Evolutionary conservation across 2,888 invertebrate genomes (phyloP).

Genomic region (Glyphotaelius pellucidus): DNA sequence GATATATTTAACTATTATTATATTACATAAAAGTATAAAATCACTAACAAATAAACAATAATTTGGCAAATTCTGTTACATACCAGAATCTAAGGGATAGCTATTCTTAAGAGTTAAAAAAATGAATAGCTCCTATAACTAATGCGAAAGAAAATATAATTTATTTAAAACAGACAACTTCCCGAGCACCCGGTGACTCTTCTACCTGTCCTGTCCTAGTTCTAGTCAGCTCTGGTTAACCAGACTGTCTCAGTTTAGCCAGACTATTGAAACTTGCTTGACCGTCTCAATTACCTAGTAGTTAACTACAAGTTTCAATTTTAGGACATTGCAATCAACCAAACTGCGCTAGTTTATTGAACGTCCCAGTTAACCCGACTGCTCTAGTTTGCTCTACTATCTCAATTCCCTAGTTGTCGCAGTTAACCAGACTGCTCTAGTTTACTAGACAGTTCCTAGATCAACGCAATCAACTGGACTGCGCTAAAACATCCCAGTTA

Average conservation of each 20-base stretch:
- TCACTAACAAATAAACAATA: constrained; percentile 29
- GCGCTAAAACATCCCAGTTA: no score
- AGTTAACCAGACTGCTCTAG: no score
- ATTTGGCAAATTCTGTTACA: constrained; percentile 40
- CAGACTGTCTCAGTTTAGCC: neutral
- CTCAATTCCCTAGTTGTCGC: no score
- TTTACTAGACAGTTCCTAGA: no score
- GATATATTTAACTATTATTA: constrained; percentile 16
- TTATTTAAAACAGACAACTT: neutral
- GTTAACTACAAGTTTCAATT: neutral
- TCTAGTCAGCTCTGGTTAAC: neutral
- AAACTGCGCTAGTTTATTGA: neutral
- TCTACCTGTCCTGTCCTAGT: neutral
- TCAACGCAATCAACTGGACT: no score
- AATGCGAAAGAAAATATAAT: constrained; percentile 27
- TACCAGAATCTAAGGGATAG: constrained; percentile 11
- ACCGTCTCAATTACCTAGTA: neutral
- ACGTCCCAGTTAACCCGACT: neutral
- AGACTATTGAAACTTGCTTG: neutral
- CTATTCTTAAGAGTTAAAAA: constrained; percentile 5
- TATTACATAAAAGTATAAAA: constrained; percentile 46
- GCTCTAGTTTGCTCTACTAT: no score
- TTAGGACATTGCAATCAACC: neutral
- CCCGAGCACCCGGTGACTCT: constrained; percentile 34
- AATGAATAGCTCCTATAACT: constrained; percentile 31